Evolutionary conservation across 2,113 vertebrate species (phyloP).

Genomic region (Anser cygnoides): DNA sequence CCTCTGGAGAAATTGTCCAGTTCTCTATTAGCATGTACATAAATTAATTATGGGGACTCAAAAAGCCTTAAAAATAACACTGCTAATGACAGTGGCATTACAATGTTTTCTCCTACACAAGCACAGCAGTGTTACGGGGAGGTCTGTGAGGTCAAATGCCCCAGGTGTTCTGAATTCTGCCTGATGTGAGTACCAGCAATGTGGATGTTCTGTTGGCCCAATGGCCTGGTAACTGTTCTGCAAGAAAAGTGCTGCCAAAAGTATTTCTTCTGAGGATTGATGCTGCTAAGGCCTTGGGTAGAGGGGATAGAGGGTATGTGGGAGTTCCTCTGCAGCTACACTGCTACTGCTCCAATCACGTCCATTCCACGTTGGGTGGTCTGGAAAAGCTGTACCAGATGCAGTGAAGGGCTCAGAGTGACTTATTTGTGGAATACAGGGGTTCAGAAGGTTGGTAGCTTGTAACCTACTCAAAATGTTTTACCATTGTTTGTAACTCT

Average conservation of each 20-base stretch:
- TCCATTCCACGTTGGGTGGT: not conserved
- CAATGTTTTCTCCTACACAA: not conserved
- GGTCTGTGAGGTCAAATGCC: not conserved
- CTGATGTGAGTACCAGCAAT: not conserved
- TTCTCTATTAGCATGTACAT: not conserved
- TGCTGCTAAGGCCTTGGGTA: not conserved
- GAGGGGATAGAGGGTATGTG: not conserved
- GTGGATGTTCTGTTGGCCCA: not conserved
- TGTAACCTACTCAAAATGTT: not conserved
- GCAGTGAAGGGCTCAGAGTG: not conserved
- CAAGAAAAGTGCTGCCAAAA: not conserved
- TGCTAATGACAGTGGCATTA: not conserved
- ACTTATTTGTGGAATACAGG: not conserved
- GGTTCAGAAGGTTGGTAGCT: not conserved
- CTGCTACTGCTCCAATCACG: not conserved
- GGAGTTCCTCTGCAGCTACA: not conserved
- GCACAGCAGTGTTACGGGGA: not conserved
- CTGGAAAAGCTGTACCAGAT: not conserved
- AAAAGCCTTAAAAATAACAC: not conserved
- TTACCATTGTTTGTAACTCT: not conserved
- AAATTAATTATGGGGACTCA: not conserved
- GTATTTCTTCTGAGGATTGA: not conserved
- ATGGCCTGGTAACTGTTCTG: not conserved
- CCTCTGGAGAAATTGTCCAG: not conserved
- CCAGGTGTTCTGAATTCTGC: not conserved